Evolutionary conservation across 1,140 invertebrate species (phyloP).

Genomic region (Battus philenor): DNA sequence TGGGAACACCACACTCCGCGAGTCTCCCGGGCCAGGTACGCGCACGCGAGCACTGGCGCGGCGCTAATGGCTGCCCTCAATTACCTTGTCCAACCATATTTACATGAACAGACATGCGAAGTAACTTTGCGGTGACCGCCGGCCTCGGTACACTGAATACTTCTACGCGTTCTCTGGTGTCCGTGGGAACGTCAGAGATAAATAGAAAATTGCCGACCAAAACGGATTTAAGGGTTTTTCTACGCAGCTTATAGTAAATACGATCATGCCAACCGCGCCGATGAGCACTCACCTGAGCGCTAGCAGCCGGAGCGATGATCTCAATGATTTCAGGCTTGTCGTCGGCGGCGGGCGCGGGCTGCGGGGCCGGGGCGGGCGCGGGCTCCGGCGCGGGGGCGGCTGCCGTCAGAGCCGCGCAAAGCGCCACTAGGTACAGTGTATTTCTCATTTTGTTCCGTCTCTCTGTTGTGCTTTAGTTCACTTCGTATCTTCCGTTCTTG

Average conservation of each 20-base stretch:
- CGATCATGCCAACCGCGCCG: too few species aligned
- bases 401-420: constrained; percentile 30
- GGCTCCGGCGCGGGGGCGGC: constrained; percentile 35
- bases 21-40: too few species aligned
- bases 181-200: too few species aligned
- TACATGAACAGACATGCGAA: not conserved
- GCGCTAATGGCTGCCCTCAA: constrained; percentile 17
- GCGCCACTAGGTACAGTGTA: constrained; percentile 35
- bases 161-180: too few species aligned
- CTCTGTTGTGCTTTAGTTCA: not conserved
- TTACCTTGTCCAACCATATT: constrained; percentile 13
- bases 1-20: too few species aligned
- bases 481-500: too few species aligned
- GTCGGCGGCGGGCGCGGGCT: constrained; percentile 47
- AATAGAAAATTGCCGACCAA: too few species aligned
- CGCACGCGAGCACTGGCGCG: constrained; percentile 7
- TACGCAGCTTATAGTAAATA: too few species aligned
- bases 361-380: constrained; percentile 34
- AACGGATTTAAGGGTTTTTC: too few species aligned
- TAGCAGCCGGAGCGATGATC: constrained; percentile 67
- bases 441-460: constrained; percentile 37
- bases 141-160: too few species aligned
- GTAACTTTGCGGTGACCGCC: too few species aligned
- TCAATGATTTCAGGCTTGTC: constrained; percentile 67
- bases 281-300: constrained; percentile 65